Evolutionary conservation across 2,888 invertebrate species (phyloP).

Genomic region (Antheraea yamamai): DNA sequence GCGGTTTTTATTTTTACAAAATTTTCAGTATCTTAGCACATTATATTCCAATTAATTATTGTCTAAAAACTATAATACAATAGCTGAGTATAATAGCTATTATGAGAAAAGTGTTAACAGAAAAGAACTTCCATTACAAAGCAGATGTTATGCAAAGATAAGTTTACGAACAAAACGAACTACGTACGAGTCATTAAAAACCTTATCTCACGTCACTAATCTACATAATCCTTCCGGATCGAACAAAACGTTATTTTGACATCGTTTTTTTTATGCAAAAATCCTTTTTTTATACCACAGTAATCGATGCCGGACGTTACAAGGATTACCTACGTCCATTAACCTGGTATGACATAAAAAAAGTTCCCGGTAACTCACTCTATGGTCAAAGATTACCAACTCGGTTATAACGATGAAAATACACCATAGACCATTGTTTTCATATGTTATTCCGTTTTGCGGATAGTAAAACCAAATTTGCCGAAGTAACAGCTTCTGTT

Average conservation of each 20-base stretch:
- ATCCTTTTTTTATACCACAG: constrained; percentile 51
- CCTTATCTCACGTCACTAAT: constrained; percentile 25
- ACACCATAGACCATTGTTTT: neutral
- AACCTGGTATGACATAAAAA: constrained; percentile 40
- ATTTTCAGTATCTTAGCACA: neutral
- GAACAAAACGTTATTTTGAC: constrained; percentile 66
- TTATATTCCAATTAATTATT: neutral
- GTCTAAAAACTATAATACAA: neutral
- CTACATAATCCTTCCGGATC: constrained; percentile 61
- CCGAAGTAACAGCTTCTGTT: constrained; percentile 20
- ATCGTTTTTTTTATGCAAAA: constrained; percentile 45
- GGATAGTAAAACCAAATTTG: constrained; percentile 2
- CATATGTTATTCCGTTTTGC: neutral
- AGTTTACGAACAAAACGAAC: constrained; percentile 21
- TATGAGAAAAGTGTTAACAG: constrained; percentile 6
- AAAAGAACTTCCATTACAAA: constrained; percentile 15
- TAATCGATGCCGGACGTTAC: constrained; percentile 73
- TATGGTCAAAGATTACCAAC: constrained; percentile 20
- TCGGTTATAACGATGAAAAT: constrained; percentile 17
- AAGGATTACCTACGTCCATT: constrained; percentile 42
- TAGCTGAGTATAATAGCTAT: neutral
- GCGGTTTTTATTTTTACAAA: neutral
- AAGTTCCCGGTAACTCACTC: constrained; percentile 42
- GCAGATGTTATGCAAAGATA: constrained; percentile 29
- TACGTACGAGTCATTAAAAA: constrained; percentile 14